Evolutionary conservation across 2,888 invertebrate species (phyloP).

Genomic region (Melieria picta): DNA sequence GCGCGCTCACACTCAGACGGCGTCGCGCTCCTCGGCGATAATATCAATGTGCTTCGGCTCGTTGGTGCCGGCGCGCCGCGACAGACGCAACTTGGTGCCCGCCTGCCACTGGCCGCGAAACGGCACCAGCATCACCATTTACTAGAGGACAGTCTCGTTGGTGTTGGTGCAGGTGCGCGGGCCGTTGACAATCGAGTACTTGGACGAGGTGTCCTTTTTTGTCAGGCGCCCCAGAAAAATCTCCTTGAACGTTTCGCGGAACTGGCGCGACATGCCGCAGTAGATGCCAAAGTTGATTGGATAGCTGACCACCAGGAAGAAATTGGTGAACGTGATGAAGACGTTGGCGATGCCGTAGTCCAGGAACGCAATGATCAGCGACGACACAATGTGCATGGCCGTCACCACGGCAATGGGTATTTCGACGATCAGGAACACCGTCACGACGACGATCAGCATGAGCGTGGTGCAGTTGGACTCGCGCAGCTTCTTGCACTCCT

Average conservation of each 20-base stretch:
- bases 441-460: slow-evolving; percentile 88
- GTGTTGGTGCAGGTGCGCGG: slow-evolving; percentile 86
- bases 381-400: slow-evolving; percentile 83
- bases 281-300: slow-evolving; percentile 96
- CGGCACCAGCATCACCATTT: slow-evolving; percentile 58
- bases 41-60: slow-evolving; percentile 32
- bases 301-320: slow-evolving; percentile 90
- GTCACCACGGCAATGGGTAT: slow-evolving; percentile 87
- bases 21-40: slow-evolving; percentile 26
- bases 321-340: slow-evolving; percentile 85
- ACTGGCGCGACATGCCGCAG: slow-evolving; percentile 94
- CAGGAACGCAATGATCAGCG: slow-evolving; percentile 76
- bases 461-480: slow-evolving; percentile 84
- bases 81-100: neutral
- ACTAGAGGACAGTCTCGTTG: slow-evolving; percentile 78
- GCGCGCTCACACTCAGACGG: neutral
- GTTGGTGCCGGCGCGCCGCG: neutral
- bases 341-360: slow-evolving; percentile 83
- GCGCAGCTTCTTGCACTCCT: slow-evolving; percentile 80
- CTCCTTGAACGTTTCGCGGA: slow-evolving; percentile 92
- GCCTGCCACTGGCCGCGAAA: slow-evolving; percentile 51
- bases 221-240: slow-evolving; percentile 72
- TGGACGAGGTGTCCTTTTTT: slow-evolving; percentile 75
- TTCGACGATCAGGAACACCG: slow-evolving; percentile 84
- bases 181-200: slow-evolving; percentile 84